Conservation (phyloP, 2,888 invertebrate genomes). For the Cancer borealis region DNA sequence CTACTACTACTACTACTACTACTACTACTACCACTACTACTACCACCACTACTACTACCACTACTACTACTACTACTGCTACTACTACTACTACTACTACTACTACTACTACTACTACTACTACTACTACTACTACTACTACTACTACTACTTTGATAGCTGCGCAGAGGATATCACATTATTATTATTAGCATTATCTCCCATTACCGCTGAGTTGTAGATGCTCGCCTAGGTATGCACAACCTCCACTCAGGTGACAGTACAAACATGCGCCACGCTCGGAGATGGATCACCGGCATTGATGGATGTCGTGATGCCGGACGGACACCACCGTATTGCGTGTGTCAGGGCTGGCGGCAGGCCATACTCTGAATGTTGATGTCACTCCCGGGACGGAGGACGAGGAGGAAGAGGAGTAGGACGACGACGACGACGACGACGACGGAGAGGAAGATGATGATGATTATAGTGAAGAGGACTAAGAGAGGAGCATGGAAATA, state of each 20-base stretch:
- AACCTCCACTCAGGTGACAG: not conserved
- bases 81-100: not conserved
- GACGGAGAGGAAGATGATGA: not conserved
- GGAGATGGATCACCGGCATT: constrained; percentile 46
- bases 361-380: not conserved
- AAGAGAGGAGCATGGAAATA: not conserved
- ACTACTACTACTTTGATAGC: not conserved
- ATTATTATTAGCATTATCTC: not conserved
- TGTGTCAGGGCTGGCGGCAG: not conserved
- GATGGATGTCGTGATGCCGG: constrained; percentile 48
- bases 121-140: not conserved
- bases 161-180: not conserved
- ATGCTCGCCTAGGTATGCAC: not conserved
- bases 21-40: not conserved
- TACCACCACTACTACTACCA: not conserved
- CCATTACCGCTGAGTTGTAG: not conserved
- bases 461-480: not conserved
- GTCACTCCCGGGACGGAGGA: not conserved
- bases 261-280: not conserved
- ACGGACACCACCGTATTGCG: constrained; percentile 5
- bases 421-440: not conserved
- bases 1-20: too few species aligned
- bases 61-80: not conserved
- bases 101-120: not conserved
- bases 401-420: not conserved